phyloP scores from a whole-genome alignment of 2,113 vertebrate species.

The Sorex araneus region DNA sequence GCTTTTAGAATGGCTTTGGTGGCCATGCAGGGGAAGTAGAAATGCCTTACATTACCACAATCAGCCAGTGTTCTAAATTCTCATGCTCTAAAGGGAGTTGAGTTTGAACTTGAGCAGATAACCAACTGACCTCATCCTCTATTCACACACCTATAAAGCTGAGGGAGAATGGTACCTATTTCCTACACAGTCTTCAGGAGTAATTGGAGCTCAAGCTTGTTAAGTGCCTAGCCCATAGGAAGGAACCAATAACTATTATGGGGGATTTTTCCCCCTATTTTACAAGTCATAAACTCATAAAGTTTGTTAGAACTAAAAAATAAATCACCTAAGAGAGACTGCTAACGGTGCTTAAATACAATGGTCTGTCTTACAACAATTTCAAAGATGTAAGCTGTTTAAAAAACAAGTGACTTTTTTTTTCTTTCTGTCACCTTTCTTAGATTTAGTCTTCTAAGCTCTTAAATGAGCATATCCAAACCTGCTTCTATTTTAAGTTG shows the following conservation, averaged over 20 bases:
- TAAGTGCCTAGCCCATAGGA: background rate
- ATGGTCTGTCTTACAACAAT: slow-evolving; percentile 61
- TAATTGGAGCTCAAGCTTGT: background rate
- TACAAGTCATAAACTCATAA: slow-evolving; percentile 24
- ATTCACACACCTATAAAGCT: background rate
- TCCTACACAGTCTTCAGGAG: background rate
- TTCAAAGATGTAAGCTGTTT: slow-evolving; percentile 79
- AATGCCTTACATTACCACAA: background rate
- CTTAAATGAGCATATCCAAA: background rate
- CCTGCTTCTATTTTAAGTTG: background rate
- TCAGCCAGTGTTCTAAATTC: background rate
- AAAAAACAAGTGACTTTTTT: slow-evolving; percentile 61
- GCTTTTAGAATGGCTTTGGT: background rate
- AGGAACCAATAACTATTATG: background rate
- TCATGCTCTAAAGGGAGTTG: background rate
- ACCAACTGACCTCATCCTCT: background rate
- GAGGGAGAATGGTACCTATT: background rate
- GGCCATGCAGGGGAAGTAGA: background rate
- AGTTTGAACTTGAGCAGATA: background rate
- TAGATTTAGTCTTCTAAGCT: background rate
- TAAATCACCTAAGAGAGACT: slow-evolving; percentile 12
- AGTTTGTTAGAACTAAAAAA: slow-evolving; percentile 23
- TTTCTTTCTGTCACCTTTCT: background rate
- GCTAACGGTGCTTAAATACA: slow-evolving; percentile 15
- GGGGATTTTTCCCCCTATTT: background rate